A percentile compares a stretch with the other conserved stretches of the same genome.
Evolutionary conservation across 1,140 invertebrate species (phyloP).

Genomic region (Berghia stephanieae): DNA sequence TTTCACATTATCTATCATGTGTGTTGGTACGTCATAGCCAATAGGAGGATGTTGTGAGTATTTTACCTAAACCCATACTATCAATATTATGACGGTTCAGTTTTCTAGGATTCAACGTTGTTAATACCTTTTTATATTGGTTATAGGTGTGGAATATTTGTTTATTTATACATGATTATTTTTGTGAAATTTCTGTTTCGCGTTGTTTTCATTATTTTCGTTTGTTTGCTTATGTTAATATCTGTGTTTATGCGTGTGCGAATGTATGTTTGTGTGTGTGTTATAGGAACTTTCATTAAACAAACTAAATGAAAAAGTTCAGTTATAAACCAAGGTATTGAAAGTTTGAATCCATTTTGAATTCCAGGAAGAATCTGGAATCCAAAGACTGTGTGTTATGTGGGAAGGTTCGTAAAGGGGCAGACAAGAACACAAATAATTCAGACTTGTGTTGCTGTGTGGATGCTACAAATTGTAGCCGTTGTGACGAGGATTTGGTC

Average conservation of each 20-base stretch:
- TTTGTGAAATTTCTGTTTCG: no score
- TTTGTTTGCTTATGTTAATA: neutral
- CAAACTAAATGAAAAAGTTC: neutral
- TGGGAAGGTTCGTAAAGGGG: conserved; percentile 52
- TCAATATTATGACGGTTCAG: no score
- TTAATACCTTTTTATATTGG: no score
- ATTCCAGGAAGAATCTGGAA: conserved; percentile 34
- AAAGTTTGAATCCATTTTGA: conserved; percentile 28
- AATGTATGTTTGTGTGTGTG: neutral
- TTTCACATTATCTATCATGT: no score
- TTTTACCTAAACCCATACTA: no score
- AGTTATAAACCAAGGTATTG: no score
- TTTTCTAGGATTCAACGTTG: no score
- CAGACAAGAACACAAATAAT: conserved; percentile 40
- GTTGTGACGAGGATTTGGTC: conserved; percentile 40
- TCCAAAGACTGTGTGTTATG: conserved; percentile 50
- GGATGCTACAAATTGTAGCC: conserved; percentile 45
- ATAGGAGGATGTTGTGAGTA: no score
- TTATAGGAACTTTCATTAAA: neutral
- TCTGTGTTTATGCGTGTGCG: neutral
- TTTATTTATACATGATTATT: no score
- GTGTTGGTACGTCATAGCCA: no score
- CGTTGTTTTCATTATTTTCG: neutral
- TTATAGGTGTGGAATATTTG: no score
- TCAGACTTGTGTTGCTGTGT: conserved; percentile 40